Evolutionary conservation across 2,113 vertebrate genomes (phyloP), one percentile per base, ranked within the genome.

Genomic region (Caracal caracal): DNA sequence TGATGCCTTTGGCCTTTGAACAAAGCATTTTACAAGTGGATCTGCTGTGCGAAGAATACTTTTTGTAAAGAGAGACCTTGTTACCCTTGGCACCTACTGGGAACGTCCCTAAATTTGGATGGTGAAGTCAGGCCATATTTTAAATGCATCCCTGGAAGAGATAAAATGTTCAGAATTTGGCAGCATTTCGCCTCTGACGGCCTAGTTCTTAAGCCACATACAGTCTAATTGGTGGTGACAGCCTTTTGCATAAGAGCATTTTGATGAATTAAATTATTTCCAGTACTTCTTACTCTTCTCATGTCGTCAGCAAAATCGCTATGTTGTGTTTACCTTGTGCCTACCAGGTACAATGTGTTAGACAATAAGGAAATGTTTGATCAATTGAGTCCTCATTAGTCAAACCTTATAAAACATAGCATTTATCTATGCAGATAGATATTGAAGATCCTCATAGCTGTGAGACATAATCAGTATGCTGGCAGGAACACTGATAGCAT

Each of bases 21-120:
- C 61, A 51, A 91, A 91, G 65, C 79, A 47, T 95, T 91, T 95
- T 71, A 43, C 92, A 86, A 91, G 61, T 93, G 86, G 89, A 88
- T 94, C 81, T 88, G 49, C 70, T 81, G 1, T 24, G 49, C 56
- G 92, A 40, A 96, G 43, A 95, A 80, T 96, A 88, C 65, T 90
- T 47, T 79, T 95, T 26, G 79, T 94, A 93, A 93, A 98, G 80
- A 94, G 79, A 96, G 92, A 95, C 88, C 82, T 98, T 49, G 30
- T 87, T 93, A 96, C 63, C 65, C 20, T 90, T 95, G 78, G 78
- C 97, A 96, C 30, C 88, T 94, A 80, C 66, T 91, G 73, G 71
- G 86, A 94, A 93, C 94, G 90, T 87, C 87, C 95, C 81, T 97
- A 93, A 96, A 92, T 97, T 96, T 96, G 96, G 93, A 92, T 75